Conservation (phyloP, 2,113 vertebrate species). For the Paradoxurus hermaphroditus region DNA sequence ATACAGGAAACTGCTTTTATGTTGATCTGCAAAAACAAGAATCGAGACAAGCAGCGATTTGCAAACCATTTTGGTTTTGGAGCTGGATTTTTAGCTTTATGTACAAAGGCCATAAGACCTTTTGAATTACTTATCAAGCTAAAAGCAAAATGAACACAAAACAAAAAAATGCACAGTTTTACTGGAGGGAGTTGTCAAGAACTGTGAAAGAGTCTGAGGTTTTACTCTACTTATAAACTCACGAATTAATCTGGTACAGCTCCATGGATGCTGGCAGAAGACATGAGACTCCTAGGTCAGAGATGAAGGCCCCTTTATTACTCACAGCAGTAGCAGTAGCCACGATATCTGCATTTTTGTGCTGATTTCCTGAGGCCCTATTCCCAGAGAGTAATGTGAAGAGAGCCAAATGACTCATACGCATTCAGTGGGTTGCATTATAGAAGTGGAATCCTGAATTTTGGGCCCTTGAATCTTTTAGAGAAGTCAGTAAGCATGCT, state of each 20-base stretch:
- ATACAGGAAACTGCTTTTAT: conserved; percentile 41
- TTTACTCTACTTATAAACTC: not conserved
- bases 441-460: not conserved
- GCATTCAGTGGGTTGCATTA: not conserved
- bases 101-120: not conserved
- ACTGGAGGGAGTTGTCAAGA: not conserved
- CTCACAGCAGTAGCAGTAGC: not conserved
- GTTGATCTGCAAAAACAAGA: conserved; percentile 33
- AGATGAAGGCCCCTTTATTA: not conserved
- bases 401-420: not conserved
- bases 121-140: no score
- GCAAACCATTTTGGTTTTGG: not conserved
- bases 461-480: not conserved
- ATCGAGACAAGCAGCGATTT: not conserved
- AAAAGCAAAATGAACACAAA: not conserved
- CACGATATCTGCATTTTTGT: not conserved
- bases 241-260: not conserved
- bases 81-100: conserved; percentile 3
- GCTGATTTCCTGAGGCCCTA: not conserved
- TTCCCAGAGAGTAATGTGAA: not conserved
- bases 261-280: not conserved
- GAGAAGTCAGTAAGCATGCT: not conserved
- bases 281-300: not conserved
- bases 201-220: not conserved
- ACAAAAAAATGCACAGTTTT: not conserved